Evolutionary conservation across 2,113 vertebrate genomes (phyloP), one percentile per base, ranked within the genome.

Genomic region (Struthidea cinerea): DNA sequence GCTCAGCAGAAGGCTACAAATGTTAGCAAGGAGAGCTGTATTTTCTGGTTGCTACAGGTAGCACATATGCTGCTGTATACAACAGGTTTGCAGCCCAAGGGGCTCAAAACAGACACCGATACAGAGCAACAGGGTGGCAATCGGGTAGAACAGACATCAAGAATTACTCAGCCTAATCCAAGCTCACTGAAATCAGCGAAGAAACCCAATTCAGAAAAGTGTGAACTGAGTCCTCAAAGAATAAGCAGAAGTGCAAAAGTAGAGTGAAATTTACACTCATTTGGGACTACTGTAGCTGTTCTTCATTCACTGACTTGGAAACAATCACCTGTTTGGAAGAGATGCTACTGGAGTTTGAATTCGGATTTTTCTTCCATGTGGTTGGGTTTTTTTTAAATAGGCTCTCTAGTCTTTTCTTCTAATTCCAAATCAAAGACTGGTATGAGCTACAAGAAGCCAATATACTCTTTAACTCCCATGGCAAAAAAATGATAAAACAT

Each of bases 101-200:
- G 32, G 35, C 74, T 81, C 69, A 33, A 57, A 82, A 10, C 3
- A 12, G 16, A 37, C 2, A 3, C 32, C 53, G 59, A 57, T 15
- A n/a, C 1, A 4, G 39, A 80, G 22, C 26, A 91, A 60, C 15
- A 21, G 9, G 17, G 16, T 39, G 44, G 42, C 46, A 74, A 27
- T 11, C 18, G 20, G 6, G 23, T 30, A 42, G 47, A 47, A 70
- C 2, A 3, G 55, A 63, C 0, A 0, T 22, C 26, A 78, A 52
- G 28, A 86, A 63, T 70, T 21, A 27, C n/a, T 65, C 1, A 6
- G 33, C 39, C 26, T 73, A 42, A 92, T 50, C 39, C n/a, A 86
- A 97, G 11, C 30, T 53, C 35, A 33, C 13, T 18, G 28, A 74
- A 56, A 84, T 41, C 47, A 32, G 17, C 26, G 16, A 77, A 73